Conservation (phyloP, 2,797 vertebrate species). For the Monodelphis domestica region DNA sequence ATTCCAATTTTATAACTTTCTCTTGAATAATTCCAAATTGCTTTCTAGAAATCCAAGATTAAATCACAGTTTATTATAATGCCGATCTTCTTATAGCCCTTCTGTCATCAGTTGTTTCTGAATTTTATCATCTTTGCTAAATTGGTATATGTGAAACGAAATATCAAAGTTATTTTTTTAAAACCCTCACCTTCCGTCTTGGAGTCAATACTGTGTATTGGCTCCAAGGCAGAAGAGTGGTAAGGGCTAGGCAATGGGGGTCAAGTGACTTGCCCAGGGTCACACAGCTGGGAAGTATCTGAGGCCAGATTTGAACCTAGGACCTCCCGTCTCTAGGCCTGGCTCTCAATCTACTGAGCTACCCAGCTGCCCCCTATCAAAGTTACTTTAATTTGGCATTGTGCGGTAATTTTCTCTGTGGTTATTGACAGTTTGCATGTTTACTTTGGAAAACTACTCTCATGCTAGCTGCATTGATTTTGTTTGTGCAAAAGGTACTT, state of each 20-base stretch:
- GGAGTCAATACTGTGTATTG: no score
- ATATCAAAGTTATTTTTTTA: background rate
- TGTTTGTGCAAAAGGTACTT: background rate
- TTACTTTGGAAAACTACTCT: background rate
- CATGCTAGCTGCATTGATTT: background rate
- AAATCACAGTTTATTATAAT: background rate
- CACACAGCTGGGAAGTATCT: no score
- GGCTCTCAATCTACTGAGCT: no score
- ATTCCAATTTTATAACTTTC: background rate
- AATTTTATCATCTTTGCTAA: background rate
- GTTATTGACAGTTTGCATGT: background rate
- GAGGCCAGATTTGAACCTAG: no score
- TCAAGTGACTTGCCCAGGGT: no score
- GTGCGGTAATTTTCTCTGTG: background rate
- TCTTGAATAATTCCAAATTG: background rate
- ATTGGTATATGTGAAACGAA: background rate
- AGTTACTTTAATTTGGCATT: background rate
- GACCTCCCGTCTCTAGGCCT: no score
- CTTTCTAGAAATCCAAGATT: background rate
- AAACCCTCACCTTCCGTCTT: no score
- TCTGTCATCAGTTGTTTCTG: background rate
- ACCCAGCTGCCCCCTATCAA: no score
- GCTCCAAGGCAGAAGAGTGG: no score
- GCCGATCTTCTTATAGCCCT: background rate
- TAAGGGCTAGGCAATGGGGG: no score